Evolutionary conservation across 2,888 invertebrate genomes (phyloP).

Genomic region (Agrypnus murinus): DNA sequence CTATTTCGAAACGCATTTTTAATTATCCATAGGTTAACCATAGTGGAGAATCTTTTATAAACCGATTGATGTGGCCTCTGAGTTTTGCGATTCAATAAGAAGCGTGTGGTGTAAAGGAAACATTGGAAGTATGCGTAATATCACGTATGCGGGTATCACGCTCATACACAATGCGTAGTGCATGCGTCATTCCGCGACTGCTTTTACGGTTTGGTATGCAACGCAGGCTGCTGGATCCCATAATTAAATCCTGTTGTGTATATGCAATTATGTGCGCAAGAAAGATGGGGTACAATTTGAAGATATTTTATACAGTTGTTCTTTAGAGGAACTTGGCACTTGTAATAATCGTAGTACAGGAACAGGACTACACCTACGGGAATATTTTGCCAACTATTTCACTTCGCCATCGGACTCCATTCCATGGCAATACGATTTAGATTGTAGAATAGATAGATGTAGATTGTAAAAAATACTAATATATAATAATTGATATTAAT

Average conservation of each 20-base stretch:
- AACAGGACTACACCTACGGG: slow-evolving; percentile 39
- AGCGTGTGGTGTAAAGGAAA: too few relatives aligned
- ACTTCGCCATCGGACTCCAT: slow-evolving; percentile 50
- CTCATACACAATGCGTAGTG: too few relatives aligned
- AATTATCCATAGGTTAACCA: slow-evolving; percentile 55
- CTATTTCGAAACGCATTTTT: slow-evolving; percentile 49
- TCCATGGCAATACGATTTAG: slow-evolving; percentile 42
- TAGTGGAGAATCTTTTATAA: slow-evolving; percentile 58
- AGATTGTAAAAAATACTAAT: too few relatives aligned
- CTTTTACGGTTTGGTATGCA: too few relatives aligned
- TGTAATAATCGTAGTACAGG: slow-evolving; percentile 25
- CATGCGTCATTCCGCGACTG: too few relatives aligned
- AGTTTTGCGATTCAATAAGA: slow-evolving; percentile 49
- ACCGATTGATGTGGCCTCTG: slow-evolving; percentile 24
- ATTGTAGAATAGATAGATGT: too few relatives aligned
- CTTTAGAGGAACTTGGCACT: slow-evolving; percentile 11
- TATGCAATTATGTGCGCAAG: slow-evolving; percentile 34
- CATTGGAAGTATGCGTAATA: too few relatives aligned
- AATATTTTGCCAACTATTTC: slow-evolving; percentile 55
- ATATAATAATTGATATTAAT: too few relatives aligned
- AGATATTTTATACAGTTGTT: slow-evolving; percentile 24
- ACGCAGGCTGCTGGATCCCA: too few relatives aligned
- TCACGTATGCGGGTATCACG: too few relatives aligned
- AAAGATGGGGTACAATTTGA: slow-evolving; percentile 32
- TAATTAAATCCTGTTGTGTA: slow-evolving; percentile 55